Evolutionary conservation across 2,888 invertebrate species (phyloP).

Genomic region (Brachylomia viminalis): DNA sequence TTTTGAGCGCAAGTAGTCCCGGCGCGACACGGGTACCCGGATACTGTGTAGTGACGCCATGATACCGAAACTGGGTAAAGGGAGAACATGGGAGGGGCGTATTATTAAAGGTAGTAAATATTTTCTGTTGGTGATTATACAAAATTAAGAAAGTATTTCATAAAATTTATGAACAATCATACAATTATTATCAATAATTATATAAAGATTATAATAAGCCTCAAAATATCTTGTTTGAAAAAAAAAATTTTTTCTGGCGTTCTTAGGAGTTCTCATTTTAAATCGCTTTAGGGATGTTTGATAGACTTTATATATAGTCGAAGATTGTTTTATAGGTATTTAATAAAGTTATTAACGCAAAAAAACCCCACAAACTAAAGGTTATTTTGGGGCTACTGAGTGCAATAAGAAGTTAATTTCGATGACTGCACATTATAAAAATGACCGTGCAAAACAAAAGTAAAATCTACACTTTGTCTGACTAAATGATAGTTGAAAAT

Average conservation of each 20-base stretch:
- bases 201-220: no score
- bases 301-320: not conserved
- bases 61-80: conserved; percentile 85
- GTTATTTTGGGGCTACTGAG: not conserved
- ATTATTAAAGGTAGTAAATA: not conserved
- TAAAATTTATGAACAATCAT: no score
- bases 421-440: not conserved
- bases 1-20: conserved; percentile 94
- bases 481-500: not conserved
- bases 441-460: not conserved
- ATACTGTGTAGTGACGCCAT: conserved; percentile 95
- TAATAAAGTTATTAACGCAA: no score
- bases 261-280: not conserved
- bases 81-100: not conserved
- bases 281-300: not conserved
- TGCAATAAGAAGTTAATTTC: not conserved
- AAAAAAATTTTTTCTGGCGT: not conserved
- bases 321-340: not conserved
- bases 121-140: not conserved
- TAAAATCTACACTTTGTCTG: not conserved
- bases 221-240: not conserved
- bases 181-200: no score
- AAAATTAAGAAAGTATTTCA: not conserved
- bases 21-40: conserved; percentile 94
- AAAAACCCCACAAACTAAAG: no score